Evolutionary conservation across 2,113 vertebrate species (phyloP).

Genomic region (Recurvirostra avosetta): DNA sequence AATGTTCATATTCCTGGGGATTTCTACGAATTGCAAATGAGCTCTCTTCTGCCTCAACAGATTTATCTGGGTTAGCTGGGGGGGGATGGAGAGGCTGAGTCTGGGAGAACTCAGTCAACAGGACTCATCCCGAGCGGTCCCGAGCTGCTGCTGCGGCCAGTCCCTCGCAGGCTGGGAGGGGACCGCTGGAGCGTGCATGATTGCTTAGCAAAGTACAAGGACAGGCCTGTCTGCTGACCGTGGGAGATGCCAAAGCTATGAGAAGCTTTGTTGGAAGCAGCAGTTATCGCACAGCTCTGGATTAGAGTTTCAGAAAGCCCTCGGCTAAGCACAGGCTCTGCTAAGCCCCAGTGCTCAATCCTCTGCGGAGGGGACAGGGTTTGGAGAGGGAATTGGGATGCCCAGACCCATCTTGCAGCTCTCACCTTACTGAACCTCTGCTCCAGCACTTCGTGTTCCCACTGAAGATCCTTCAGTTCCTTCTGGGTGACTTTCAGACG

Average conservation of each 20-base stretch:
- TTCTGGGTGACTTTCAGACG: slow-evolving; percentile 75
- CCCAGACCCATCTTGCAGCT: neutral
- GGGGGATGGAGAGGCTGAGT: neutral
- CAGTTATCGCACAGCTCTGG: neutral
- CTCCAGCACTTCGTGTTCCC: slow-evolving; percentile 81
- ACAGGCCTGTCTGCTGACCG: slow-evolving; percentile 34
- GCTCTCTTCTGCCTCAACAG: neutral
- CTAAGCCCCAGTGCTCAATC: neutral
- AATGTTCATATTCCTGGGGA: slow-evolving; percentile 51
- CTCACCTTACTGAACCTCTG: slow-evolving; percentile 84
- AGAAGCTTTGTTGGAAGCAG: neutral
- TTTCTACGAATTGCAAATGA: slow-evolving; percentile 40
- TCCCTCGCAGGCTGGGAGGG: neutral
- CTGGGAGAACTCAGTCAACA: neutral
- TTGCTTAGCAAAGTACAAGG: slow-evolving; percentile 14
- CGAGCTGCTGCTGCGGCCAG: neutral
- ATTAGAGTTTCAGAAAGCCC: neutral
- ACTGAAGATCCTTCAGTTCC: slow-evolving; percentile 78
- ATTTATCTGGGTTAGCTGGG: slow-evolving; percentile 36
- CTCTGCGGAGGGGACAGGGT: neutral
- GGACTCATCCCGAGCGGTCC: neutral
- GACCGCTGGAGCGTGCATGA: neutral
- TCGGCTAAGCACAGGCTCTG: neutral
- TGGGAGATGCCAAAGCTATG: neutral
- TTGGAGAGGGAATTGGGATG: neutral